A percentile compares a stretch with the other conserved stretches of the same genome.
phyloP scores from a whole-genome alignment of 1,140 invertebrate genomes.

The Micrasema longulum region DNA sequence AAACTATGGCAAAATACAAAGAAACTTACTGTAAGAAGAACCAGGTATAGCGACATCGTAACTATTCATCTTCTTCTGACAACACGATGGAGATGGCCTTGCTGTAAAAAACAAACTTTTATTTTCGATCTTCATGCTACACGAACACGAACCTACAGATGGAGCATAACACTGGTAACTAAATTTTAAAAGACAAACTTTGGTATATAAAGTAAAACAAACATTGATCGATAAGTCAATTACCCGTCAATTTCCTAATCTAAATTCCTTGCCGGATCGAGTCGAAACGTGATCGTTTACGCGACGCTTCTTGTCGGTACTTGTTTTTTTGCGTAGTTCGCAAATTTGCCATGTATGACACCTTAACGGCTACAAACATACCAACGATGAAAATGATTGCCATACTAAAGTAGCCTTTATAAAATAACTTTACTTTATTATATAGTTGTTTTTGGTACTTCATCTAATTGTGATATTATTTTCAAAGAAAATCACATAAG shows the following conservation, averaged over 20 bases:
- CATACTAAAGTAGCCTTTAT: not conserved
- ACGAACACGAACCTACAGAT: not conserved
- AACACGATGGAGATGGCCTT: slow-evolving; percentile 39
- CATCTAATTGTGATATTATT: no score
- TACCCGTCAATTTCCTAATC: slow-evolving; percentile 41
- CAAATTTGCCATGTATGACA: not conserved
- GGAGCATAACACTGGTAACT: no score
- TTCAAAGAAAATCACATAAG: no score
- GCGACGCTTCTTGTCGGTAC: slow-evolving; percentile 20
- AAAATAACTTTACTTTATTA: no score
- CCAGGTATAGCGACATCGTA: slow-evolving; percentile 39
- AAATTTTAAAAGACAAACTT: no score
- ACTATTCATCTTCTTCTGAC: slow-evolving; percentile 39
- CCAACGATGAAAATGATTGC: not conserved
- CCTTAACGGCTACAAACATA: not conserved
- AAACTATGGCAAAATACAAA: slow-evolving; percentile 5
- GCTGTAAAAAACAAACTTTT: slow-evolving; percentile 27
- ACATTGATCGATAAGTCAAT: not conserved
- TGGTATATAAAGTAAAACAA: not conserved
- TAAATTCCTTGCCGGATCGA: slow-evolving; percentile 35
- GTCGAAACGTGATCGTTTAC: slow-evolving; percentile 41
- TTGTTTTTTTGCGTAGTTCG: slow-evolving; percentile 31
- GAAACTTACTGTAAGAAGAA: slow-evolving; percentile 37
- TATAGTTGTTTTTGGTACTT: no score
- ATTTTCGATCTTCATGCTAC: not conserved